A percentile compares a stretch with the other conserved stretches of the same genome.
These are phyloP conservation scores for Dunckerocampus dactyliophorus DNA, from an alignment of 2,113 vertebrate genomes.

Conservation along the genomic window DNA sequence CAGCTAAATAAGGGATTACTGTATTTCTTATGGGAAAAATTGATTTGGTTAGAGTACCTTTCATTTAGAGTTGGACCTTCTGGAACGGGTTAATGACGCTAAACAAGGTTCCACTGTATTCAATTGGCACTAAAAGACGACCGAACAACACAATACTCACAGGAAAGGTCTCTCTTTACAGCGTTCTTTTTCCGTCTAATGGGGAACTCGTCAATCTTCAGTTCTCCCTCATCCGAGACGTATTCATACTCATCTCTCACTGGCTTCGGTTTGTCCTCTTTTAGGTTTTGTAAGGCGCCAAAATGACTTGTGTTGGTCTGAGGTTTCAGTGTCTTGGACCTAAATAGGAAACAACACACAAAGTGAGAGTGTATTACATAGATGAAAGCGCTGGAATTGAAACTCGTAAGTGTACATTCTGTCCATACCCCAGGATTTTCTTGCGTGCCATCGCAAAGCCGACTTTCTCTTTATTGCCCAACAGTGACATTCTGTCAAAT, in stretches of 20 bases:
- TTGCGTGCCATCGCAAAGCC: conserved; percentile 93
- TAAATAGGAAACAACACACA: conserved; percentile 59
- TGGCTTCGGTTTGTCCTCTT: conserved; percentile 92
- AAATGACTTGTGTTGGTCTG: conserved; percentile 87
- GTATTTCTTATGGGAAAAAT: too few relatives aligned
- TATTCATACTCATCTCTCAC: conserved; percentile 96
- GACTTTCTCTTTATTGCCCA: conserved; percentile 90
- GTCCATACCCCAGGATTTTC: conserved; percentile 85
- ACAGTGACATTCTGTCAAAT: conserved; percentile 81
- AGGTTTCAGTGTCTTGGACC: conserved; percentile 88
- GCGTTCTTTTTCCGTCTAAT: conserved; percentile 94
- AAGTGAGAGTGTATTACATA: conserved; percentile 15
- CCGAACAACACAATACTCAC: conserved; percentile 72
- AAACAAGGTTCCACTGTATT: neutral
- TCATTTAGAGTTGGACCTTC: too few relatives aligned
- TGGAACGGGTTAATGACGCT: too few relatives aligned
- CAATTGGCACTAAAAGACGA: neutral
- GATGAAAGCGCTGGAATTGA: conserved; percentile 38
- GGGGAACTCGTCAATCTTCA: conserved; percentile 98
- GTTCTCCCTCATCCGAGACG: conserved; percentile 94
- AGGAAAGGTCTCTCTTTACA: conserved; percentile 88
- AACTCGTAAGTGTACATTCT: neutral
- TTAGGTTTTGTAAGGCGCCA: conserved; percentile 93
- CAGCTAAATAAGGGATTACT: too few relatives aligned
- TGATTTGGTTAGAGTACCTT: too few relatives aligned